Conservation (phyloP, 2,888 invertebrate genomes). For the Anoplius nigerrimus region DNA sequence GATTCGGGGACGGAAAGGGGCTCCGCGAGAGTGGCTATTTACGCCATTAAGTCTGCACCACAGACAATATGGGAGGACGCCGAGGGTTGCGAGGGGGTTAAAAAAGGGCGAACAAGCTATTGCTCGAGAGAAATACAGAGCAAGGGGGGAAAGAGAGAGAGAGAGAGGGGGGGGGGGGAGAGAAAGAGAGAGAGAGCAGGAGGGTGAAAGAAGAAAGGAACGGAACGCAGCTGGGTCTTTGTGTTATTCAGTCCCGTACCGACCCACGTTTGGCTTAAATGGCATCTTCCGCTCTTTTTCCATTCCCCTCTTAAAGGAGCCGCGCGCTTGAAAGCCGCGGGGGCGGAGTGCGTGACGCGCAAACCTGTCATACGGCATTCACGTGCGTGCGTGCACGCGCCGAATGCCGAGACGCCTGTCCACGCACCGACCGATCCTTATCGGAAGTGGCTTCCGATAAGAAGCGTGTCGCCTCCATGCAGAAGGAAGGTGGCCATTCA, state of each 20-base stretch:
- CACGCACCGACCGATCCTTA: constrained; percentile 13
- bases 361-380: background rate
- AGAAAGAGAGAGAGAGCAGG: too few relatives aligned
- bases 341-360: constrained; percentile 38
- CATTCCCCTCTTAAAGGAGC: constrained; percentile 22
- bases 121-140: constrained; percentile 5
- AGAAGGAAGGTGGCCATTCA: too few relatives aligned
- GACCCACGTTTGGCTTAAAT: constrained; percentile 53
- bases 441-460: constrained; percentile 17
- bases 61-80: constrained; percentile 17
- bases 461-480: too few relatives aligned
- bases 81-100: constrained; percentile 2
- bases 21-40: constrained; percentile 56
- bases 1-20: constrained; percentile 15
- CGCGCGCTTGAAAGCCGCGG: constrained; percentile 48
- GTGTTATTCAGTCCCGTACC: constrained; percentile 47
- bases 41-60: constrained; percentile 57
- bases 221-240: constrained; percentile 42
- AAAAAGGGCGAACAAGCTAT: background rate
- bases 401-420: background rate
- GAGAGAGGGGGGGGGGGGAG: constrained; percentile 23
- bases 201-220: constrained; percentile 21
- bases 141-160: constrained; percentile 8
- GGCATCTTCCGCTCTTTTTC: constrained; percentile 52
- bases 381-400: background rate